These are phyloP conservation scores for Cololabis saira DNA, from an alignment of 2,113 vertebrate species.

Conservation along the genomic window DNA sequence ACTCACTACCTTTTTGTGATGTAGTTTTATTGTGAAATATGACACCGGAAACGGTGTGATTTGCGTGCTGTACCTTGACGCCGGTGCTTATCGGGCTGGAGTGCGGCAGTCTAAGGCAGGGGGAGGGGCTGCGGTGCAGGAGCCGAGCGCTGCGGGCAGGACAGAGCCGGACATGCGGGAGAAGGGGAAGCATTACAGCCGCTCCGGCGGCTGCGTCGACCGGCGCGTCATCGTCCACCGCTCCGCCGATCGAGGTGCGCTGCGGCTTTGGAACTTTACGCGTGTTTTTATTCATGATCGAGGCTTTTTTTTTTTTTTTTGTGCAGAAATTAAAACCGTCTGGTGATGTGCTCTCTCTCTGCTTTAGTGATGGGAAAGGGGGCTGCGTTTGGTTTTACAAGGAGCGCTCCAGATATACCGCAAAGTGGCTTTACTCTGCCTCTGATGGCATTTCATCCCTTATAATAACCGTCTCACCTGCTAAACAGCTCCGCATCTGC, in stretches of 20 bases:
- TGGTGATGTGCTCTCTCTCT: conserved; percentile 28
- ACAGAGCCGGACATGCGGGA: conserved; percentile 75
- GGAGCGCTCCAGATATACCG: conserved; percentile 51
- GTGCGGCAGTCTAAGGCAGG: conserved; percentile 74
- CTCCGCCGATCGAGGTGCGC: conserved; percentile 77
- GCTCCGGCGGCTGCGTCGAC: conserved; percentile 68
- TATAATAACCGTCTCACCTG: conserved; percentile 1
- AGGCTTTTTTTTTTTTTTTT: conserved; percentile 9
- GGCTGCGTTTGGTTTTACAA: conserved; percentile 68
- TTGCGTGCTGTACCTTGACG: conserved; percentile 13
- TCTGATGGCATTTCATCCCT: conserved; percentile 16
- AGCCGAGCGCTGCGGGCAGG: conserved; percentile 71
- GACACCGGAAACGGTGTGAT: conserved; percentile 33
- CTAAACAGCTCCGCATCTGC: neutral
- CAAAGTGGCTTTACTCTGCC: conserved; percentile 50
- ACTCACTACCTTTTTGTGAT: neutral
- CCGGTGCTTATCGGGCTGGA: conserved; percentile 46
- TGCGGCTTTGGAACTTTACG: conserved; percentile 33
- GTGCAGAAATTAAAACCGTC: conserved; percentile 3
- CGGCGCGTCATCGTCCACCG: conserved; percentile 79
- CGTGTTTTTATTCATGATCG: neutral
- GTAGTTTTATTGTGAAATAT: conserved; percentile 63
- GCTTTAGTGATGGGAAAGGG: conserved; percentile 30
- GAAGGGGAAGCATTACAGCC: conserved; percentile 68
- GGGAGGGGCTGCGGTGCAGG: conserved; percentile 82